Conservation (phyloP, 2,888 invertebrate genomes). For the Sesia bembeciformis region DNA sequence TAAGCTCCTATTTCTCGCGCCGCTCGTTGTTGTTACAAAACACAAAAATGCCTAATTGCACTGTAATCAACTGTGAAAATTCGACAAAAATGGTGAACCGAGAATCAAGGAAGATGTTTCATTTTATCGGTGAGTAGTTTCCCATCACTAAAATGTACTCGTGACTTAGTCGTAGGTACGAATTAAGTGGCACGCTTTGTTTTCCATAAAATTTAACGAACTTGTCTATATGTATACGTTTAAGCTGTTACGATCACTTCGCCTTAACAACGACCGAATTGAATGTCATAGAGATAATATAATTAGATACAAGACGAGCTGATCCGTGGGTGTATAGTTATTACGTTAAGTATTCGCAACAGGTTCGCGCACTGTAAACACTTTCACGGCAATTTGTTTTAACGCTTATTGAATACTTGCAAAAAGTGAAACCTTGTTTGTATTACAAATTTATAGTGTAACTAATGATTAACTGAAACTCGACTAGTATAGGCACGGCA, state of each 20-base stretch:
- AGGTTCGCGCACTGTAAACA: constrained; percentile 3
- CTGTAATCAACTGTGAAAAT: no score
- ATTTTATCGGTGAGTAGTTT: no score
- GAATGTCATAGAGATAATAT: constrained; percentile 7
- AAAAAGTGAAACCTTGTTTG: constrained; percentile 8
- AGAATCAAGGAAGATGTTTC: no score
- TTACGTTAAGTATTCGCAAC: constrained; percentile 4
- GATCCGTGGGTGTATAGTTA: constrained; percentile 1
- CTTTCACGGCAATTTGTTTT: constrained; percentile 12
- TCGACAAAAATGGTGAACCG: no score
- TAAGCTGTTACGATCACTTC: constrained; percentile 1
- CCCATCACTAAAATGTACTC: no score
- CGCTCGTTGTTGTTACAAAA: no score
- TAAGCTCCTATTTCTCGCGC: no score
- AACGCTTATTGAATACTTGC: constrained; percentile 3
- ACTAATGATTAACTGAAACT: neutral
- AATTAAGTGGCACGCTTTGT: no score
- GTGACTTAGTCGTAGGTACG: no score
- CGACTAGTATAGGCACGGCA: neutral
- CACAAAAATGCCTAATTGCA: no score
- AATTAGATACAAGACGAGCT: constrained; percentile 1
- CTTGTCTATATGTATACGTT: neutral
- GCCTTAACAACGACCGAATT: constrained; percentile 11
- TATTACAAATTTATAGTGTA: neutral
- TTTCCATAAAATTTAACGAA: no score